phyloP scores from a whole-genome alignment of 2,113 vertebrate species.

The Eulemur rufifrons region DNA sequence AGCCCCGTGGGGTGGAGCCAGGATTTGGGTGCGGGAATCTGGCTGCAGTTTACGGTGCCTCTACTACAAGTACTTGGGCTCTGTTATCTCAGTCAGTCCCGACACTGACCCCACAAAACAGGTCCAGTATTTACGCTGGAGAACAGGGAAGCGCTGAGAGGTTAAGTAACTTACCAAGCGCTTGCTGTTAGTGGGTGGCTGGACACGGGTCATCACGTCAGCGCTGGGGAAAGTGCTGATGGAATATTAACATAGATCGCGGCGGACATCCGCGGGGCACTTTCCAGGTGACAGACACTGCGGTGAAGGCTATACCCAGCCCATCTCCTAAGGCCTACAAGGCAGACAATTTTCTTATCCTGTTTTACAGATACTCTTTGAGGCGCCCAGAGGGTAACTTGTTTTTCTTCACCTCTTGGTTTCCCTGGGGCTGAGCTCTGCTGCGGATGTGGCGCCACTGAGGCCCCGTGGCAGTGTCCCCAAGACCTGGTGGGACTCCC shows the following conservation, averaged over 20 bases:
- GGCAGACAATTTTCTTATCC: neutral
- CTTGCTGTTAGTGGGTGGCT: accelerated
- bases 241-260: accelerated
- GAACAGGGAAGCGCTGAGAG: neutral
- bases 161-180: no score
- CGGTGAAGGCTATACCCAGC: neutral
- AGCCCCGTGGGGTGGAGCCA: neutral
- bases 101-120: no score
- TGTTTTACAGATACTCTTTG: neutral
- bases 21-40: neutral
- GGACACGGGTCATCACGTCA: no score
- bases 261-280: neutral
- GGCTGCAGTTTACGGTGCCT: neutral
- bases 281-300: neutral
- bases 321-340: neutral
- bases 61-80: neutral
- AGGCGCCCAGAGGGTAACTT: no score
- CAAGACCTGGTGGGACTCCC: neutral
- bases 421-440: neutral
- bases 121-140: neutral
- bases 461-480: neutral
- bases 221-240: accelerated
- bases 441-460: neutral
- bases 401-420: neutral
- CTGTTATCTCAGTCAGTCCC: neutral